Conservation (phyloP, 2,888 invertebrate genomes). For the Catocala sponsa region DNA sequence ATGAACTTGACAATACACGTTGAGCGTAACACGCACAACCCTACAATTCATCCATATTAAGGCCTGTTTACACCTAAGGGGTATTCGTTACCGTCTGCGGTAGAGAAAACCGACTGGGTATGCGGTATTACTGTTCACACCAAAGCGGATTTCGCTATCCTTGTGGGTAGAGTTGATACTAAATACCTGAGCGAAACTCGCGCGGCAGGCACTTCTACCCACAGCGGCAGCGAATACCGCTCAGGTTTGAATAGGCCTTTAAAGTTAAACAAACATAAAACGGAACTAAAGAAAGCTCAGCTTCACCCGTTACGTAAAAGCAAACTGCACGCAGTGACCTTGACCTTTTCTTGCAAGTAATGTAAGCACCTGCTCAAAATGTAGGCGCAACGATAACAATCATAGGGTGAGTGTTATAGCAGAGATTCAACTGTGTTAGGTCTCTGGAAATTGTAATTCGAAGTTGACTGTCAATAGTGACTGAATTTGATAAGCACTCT, state of each 20-base stretch:
- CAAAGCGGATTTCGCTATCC: too few relatives aligned
- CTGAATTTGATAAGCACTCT: too few relatives aligned
- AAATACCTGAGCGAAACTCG: too few relatives aligned
- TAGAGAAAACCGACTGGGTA: too few relatives aligned
- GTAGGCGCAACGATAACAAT: background rate
- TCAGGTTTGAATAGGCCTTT: too few relatives aligned
- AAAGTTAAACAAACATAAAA: background rate
- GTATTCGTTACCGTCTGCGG: too few relatives aligned
- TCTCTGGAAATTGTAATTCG: background rate
- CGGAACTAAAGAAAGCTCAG: background rate
- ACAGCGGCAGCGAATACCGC: too few relatives aligned
- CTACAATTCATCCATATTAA: background rate
- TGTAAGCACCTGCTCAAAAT: conserved; percentile 6
- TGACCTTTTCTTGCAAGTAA: conserved; percentile 5
- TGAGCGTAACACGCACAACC: background rate
- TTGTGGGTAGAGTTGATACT: too few relatives aligned
- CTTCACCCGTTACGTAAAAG: background rate
- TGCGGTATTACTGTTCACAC: too few relatives aligned
- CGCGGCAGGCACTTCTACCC: too few relatives aligned
- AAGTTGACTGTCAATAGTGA: background rate
- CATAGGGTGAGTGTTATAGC: background rate
- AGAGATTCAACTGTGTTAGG: background rate
- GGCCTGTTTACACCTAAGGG: too few relatives aligned
- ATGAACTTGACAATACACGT: conserved; percentile 6
- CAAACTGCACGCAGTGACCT: conserved; percentile 1